These are phyloP conservation scores for Ips nitidus DNA, from an alignment of 1,140 invertebrate species.

Conservation along the genomic window DNA sequence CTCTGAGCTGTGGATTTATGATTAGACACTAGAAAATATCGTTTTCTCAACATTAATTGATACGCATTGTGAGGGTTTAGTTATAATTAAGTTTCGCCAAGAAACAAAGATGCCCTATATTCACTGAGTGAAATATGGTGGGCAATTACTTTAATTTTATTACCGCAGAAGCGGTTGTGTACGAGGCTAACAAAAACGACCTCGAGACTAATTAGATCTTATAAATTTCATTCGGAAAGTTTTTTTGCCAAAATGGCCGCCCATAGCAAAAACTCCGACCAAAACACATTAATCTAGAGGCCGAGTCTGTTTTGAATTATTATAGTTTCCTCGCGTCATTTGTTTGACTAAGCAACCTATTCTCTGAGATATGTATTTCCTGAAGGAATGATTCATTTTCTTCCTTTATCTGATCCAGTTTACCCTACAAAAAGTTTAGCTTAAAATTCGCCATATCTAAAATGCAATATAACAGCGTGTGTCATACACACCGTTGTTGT, in stretches of 20 bases:
- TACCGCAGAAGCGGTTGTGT: background rate
- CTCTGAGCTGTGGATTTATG: background rate
- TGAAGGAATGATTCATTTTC: background rate
- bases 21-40: background rate
- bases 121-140: background rate
- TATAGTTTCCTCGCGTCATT: conserved; percentile 25
- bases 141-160: conserved; percentile 2
- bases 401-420: background rate
- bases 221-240: conserved; percentile 12
- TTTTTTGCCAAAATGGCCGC: conserved; percentile 3
- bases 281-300: conserved; percentile 21
- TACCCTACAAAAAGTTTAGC: background rate
- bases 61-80: background rate
- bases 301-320: conserved; percentile 25
- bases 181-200: conserved; percentile 7
- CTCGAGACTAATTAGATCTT: conserved; percentile 6
- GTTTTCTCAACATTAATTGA: background rate
- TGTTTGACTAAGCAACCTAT: conserved; percentile 14
- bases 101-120: background rate
- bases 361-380: conserved; percentile 4
- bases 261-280: conserved; percentile 8
- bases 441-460: background rate
- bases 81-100: background rate
- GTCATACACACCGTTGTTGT: too few species aligned
- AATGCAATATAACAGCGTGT: background rate